Evolutionary conservation across 2,113 vertebrate genomes (phyloP).

Genomic region (Lagopus leucura): DNA sequence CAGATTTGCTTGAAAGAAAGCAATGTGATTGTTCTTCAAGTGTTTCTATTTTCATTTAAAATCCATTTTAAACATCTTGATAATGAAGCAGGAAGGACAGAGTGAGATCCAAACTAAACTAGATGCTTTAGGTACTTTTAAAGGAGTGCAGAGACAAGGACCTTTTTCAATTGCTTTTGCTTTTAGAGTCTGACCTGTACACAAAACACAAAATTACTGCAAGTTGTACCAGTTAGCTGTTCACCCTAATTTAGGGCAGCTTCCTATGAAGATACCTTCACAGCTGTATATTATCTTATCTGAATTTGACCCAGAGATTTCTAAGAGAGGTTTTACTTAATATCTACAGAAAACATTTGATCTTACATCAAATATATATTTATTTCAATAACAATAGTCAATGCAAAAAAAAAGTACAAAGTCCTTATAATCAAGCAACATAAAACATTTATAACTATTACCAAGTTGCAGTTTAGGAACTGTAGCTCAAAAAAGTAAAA

Average conservation of each 20-base stretch:
- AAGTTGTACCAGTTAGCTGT: neutral
- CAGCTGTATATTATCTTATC: neutral
- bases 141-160: neutral
- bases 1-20: constrained; percentile 16
- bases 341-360: neutral
- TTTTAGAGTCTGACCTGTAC: neutral
- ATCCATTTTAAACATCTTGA: neutral
- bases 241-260: neutral
- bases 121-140: neutral
- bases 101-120: neutral
- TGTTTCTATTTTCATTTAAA: constrained; percentile 8
- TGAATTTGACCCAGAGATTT: neutral
- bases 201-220: neutral
- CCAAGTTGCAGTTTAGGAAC: neutral
- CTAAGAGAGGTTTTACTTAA: neutral
- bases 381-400: neutral
- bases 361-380: neutral
- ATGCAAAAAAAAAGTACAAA: neutral
- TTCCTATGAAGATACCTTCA: neutral
- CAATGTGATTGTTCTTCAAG: neutral
- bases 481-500: rapidly evolving
- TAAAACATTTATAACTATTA: neutral
- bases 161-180: neutral
- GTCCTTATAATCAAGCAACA: neutral
- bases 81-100: neutral